Base-by-base conservation (phyloP, 2,888 invertebrate species). In the Steinernema scapterisci region DNA sequence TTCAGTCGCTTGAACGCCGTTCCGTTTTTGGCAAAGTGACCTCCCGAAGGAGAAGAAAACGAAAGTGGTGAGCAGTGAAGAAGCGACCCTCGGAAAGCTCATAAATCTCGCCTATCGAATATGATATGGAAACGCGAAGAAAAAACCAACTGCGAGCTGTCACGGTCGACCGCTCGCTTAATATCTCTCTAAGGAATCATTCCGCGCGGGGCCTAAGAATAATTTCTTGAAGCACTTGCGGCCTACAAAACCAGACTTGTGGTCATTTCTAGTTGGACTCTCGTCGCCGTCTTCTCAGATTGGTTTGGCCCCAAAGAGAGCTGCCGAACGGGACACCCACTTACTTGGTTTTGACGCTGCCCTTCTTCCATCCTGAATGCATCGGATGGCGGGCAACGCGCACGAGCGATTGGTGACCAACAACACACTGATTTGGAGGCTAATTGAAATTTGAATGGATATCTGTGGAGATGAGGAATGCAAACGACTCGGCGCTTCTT, bases 381-480 rank as follows among this genome's bases (percentile, higher is more conserved):
- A 38, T 38, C 38, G 38, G 38, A 38, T 38, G 48, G 48, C 48
- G 48, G 19, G 13, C 48, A 48, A 44, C 16, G 45, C 45, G 45
- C 45, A 5, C 54, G 23, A 1, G 27, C 25, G 9, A 63, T 63
- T 63, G 63, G 63, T 31, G 31, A 63, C 25, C 63, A 63, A 63
- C 63, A 63, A 63, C 63, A 31, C 63, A 63, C 63, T 63, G 63
- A 63, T 63, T 63, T 63, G 31, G 21, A 25, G 63, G 38, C 63
- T 63, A 63, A 63, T 63, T 63, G 63, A 63, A 63, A 63, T 63
- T 63, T 63, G 63, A 63, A 63, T 63, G 63, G 63, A 63, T 63
- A 63, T 63, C 27, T 63, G 63, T 63, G 63, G 63, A 63, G 63
- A 63, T 63, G 63, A 63, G 63, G 31, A 63, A 63, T 63, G 63